Evolutionary conservation across 2,113 vertebrate genomes (phyloP), one percentile per base, ranked within the genome.

Genomic region (Pagrus major): DNA sequence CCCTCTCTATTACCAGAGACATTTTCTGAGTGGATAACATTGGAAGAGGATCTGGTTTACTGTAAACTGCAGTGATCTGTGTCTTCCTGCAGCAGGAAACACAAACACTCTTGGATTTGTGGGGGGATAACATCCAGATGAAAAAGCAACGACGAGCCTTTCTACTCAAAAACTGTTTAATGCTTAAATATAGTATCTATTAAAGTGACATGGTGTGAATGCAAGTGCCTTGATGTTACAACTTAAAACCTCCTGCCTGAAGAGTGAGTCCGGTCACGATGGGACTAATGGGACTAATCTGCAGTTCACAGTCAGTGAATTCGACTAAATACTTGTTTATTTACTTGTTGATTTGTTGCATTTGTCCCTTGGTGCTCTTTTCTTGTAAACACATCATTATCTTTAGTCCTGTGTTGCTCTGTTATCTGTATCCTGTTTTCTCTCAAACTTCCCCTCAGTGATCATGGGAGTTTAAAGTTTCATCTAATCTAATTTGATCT

Each of bases 401-500:
- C 76, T 83, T 31, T 56, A 63, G 76, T 21, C 2, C 65, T 59
- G 37, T 15, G 49, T n/a, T 23, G 71, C 47, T 61, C 21, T 46
- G 52, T 79, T 84, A 76, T 78, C 79, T 81, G 51, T 37, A 76
- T 88, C 81, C 72, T 70, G 71, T 86, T 87, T 86, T 60, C 69
- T 73, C 65, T 18, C 78, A 76, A 78, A 83, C 71, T 81, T 86
- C 80, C 83, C 84, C 74, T 74, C 67, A 6, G 70, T 31, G 66
- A 82, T 80, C 78, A 20, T 16, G 5, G 20, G 31, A 63, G 80
- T 82, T 71, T 81, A 71, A 44, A 66, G 67, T 85, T 89, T 84
- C 81, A 54, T 65, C 75, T 79, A 71, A 86, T 81, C 80, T 76
- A 67, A 80, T 73, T 33, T 67, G 56, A 90, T 86, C 86, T 90